These are phyloP conservation scores for rat (Rattus norvegicus) DNA, from an alignment of 2,113 vertebrate species.

Conservation along the genomic window DNA sequence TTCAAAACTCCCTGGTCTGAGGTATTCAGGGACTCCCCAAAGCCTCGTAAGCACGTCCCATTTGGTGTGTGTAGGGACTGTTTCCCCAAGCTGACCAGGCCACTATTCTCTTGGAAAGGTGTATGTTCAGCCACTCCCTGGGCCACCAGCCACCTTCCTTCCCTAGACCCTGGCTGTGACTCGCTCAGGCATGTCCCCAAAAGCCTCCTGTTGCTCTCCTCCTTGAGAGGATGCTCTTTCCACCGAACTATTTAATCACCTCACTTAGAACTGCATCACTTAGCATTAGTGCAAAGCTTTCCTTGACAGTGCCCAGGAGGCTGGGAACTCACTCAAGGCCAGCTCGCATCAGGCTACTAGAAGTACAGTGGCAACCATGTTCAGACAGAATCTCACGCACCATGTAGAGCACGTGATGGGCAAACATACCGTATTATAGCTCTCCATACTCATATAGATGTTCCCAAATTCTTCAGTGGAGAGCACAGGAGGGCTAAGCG, in stretches of 20 bases:
- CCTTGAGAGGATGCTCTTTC: conserved; percentile 48
- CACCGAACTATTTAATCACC: conserved; percentile 71
- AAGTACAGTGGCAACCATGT: neutral
- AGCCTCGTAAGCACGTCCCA: neutral
- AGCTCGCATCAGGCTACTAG: neutral
- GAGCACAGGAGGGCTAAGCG: neutral
- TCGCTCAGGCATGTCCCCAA: neutral
- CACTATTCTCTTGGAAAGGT: neutral
- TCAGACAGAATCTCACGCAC: neutral
- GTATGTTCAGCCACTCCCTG: neutral
- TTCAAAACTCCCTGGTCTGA: neutral
- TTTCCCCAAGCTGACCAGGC: neutral
- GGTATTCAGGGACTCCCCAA: neutral
- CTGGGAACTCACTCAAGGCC: neutral
- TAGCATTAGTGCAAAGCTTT: conserved; percentile 38
- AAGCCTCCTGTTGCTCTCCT: neutral
- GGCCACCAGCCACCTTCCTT: neutral
- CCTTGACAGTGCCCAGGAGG: conserved; percentile 45
- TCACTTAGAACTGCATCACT: conserved; percentile 73
- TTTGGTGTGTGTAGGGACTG: neutral
- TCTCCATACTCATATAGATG: neutral
- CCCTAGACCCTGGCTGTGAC: neutral
- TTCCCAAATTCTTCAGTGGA: neutral
- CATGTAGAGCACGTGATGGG: neutral
- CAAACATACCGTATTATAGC: neutral